Base-by-base conservation (phyloP, 1,140 invertebrate genomes). In the Pectinophora gossypiella region DNA sequence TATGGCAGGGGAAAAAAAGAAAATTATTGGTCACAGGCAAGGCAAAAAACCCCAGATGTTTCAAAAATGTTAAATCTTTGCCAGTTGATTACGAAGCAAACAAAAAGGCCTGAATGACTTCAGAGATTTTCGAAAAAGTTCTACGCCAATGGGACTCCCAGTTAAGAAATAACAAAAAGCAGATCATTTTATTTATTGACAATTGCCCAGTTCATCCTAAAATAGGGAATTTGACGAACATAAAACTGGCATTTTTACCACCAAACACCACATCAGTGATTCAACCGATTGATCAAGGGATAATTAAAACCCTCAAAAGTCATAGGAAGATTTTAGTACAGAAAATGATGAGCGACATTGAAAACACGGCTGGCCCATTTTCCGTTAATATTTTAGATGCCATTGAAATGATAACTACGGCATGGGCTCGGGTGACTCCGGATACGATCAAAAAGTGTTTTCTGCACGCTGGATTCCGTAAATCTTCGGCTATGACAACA, bases 41-140 rank as follows among this genome's bases (percentile, higher is more conserved):
- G 68, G 77, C 66, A 9, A 61, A 70, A 56, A 85, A 82, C 35
- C 84, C 88, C 27, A 59, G 76, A 10, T 88, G 83, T 68, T 90
- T 90, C 59, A 88, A 88, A 63, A 76, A 77, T 64, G 61, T 80
- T 36, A 73, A 68, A 53, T 62, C 60, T 51, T 64, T 89, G 52
- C 81, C 75, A 50, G 70, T 82, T 22, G 55, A 71, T 46, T 89
- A 89, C 68, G 60, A 62, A 45, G 61, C 61, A 45, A 89, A 89
- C 61, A 79, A 72, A 52, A 89, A 79, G 61, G 83, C 88, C 45
- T 90, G 88, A 88, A 89, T 89, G 85, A 89, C 82, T 12, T 59
- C 50, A 49, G 51, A 61, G 58, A 51, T 81, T 56, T 68, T 71
- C 66, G 60, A 68, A 66, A 57, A 69, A 48, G 62, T 68, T 58